Evolutionary conservation across 2,888 invertebrate genomes (phyloP), one percentile per base, ranked within the genome.

Genomic region (Cremastinae sp.): DNA sequence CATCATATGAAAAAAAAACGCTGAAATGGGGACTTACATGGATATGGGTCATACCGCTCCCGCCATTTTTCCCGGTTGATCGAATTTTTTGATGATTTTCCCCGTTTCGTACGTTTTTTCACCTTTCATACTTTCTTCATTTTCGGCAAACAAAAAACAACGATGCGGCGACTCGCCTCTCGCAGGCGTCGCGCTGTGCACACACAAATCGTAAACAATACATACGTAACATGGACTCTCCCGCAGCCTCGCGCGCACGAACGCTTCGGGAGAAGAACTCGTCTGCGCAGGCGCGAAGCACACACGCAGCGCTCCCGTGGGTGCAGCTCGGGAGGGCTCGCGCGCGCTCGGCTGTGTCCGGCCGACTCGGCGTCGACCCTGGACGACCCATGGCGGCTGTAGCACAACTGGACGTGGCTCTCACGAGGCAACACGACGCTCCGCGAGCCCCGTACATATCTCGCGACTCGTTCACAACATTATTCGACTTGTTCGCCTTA

Each of bases 351-450:
- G 78, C n/a, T 71, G 78, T 51, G 84, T 49, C 8, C 38, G 70
- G 49, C 77, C 59, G 70, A 65, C 69, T 68, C 70, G 61, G 84
- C 85, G 84, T 84, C 85, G 86, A 83, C 82, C 83, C 82, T 82
- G 83, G 82, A 82, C 85, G 84, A 84, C 84, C 83, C 82, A 87
- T 86, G 86, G 87, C 87, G 85, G 86, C 84, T 83, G 83, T 80
- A 85, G 84, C 88, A 88, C 84, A 88, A 87, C 85, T 85, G 85
- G 84, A 83, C 82, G 84, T 86, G 84, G 84, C 86, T 84, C 84
- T 86, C 87, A 83, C 86, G 86, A 85, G 85, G 83, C 80, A 85
- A 84, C 82, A 82, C n/a, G n/a, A 81, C 82, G 82, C 73, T 76
- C 78, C 73, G 78, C 74, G 34, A 38, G 58, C 61, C 28, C 66